phyloP scores from a whole-genome alignment of 2,797 vertebrate species.

The Sebastes iracundus region DNA sequence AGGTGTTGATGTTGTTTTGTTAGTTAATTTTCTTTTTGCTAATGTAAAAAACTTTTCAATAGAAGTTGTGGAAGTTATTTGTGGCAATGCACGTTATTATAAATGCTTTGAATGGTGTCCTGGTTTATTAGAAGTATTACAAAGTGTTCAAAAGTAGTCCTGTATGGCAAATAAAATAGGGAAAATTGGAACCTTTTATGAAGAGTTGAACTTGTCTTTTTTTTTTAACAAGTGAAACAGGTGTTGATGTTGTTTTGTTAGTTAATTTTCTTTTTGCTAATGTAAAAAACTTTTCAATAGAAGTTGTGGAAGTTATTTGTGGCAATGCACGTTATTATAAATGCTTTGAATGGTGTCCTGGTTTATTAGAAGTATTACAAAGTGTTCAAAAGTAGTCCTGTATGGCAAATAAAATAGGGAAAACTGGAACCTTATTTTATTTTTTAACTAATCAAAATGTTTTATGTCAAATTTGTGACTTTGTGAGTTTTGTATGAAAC shows the following conservation, averaged over 20 bases:
- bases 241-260: background rate
- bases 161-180: background rate
- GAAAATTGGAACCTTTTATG: background rate
- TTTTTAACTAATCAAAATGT: background rate
- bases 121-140: background rate
- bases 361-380: background rate
- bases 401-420: background rate
- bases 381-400: background rate
- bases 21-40: background rate
- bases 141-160: background rate
- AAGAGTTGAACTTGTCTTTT: too few species aligned
- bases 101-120: background rate
- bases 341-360: background rate
- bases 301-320: background rate
- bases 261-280: background rate
- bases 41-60: background rate
- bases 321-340: background rate
- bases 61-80: background rate
- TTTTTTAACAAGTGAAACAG: background rate
- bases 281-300: background rate
- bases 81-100: background rate
- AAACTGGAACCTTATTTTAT: background rate
- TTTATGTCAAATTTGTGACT: background rate
- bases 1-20: background rate
- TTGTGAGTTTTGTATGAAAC: conserved; percentile 4